phyloP scores from a whole-genome alignment of 2,113 vertebrate genomes.

The Pseudorasbora parva region DNA sequence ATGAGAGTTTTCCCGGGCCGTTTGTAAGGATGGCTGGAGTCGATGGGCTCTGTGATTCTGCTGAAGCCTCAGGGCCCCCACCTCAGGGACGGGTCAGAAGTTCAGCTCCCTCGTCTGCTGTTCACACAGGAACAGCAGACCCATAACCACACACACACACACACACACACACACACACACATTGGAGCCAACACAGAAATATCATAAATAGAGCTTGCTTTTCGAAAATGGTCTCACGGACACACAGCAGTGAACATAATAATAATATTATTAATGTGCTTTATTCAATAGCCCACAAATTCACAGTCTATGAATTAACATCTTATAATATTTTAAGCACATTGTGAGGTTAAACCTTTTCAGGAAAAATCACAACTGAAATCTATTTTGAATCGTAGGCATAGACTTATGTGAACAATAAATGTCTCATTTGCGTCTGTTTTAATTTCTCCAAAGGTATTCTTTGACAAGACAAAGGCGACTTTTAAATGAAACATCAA shows the following conservation, averaged over 20 bases:
- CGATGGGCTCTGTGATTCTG: conserved; percentile 73
- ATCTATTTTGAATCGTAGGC: too few relatives aligned
- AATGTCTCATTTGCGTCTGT: neutral
- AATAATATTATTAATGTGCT: conserved; percentile 11
- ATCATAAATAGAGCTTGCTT: conserved; percentile 17
- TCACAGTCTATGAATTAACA: neutral
- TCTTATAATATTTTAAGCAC: neutral
- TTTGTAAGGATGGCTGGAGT: conserved; percentile 67
- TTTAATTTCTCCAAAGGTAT: neutral
- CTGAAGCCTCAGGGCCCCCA: conserved; percentile 57
- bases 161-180: conserved; percentile 18
- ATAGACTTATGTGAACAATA: neutral
- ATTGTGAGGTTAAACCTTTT: neutral
- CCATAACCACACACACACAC: conserved; percentile 41
- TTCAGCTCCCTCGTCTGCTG: conserved; percentile 74
- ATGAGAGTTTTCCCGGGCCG: conserved; percentile 2
- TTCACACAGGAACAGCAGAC: conserved; percentile 64
- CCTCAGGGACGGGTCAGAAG: conserved; percentile 75
- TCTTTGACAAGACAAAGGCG: neutral
- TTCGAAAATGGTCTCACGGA: neutral
- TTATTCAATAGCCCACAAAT: neutral
- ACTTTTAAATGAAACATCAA: neutral
- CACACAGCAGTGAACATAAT: conserved; percentile 6
- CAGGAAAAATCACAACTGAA: too few relatives aligned
- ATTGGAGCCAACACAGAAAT: conserved; percentile 23